phyloP scores from a whole-genome alignment of 2,797 vertebrate genomes.

The Parotocinclus haroldoi region DNA sequence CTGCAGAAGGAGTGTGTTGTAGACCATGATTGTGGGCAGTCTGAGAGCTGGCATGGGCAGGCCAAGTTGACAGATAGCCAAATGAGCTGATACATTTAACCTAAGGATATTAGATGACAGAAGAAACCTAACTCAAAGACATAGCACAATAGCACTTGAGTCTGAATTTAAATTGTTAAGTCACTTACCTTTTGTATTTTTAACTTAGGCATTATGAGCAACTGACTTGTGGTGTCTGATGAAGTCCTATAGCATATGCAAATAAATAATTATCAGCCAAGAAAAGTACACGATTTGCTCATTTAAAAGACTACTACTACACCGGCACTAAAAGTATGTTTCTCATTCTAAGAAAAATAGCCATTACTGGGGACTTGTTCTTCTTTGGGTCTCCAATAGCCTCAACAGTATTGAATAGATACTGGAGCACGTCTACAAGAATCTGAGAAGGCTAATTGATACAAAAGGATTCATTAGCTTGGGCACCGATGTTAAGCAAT shows the following conservation, averaged over 20 bases:
- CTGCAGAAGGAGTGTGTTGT: slow-evolving; percentile 52
- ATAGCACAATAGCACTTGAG: background rate
- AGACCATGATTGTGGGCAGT: slow-evolving; percentile 49
- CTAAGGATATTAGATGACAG: slow-evolving; percentile 5
- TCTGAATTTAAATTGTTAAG: background rate
- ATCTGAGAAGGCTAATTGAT: too few species aligned
- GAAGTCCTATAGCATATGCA: slow-evolving; percentile 8
- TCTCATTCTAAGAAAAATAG: too few species aligned
- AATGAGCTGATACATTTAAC: background rate
- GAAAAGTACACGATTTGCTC: too few species aligned
- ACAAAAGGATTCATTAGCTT: too few species aligned
- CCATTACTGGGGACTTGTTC: too few species aligned
- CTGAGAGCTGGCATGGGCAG: slow-evolving; percentile 58
- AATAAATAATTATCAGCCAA: background rate
- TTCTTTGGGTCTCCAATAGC: too few species aligned
- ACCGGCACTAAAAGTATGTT: too few species aligned
- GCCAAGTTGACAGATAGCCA: slow-evolving; percentile 63
- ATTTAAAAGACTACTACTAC: too few species aligned
- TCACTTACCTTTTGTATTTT: slow-evolving; percentile 18
- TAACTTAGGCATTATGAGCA: background rate
- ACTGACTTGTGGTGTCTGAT: slow-evolving; percentile 7
- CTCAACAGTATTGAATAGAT: too few species aligned
- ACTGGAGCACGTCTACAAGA: too few species aligned
- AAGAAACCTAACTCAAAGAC: background rate
- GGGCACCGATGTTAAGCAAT: too few species aligned